Conservation (phyloP, 2,888 invertebrate species). For the Pristionchus arcanus region DNA sequence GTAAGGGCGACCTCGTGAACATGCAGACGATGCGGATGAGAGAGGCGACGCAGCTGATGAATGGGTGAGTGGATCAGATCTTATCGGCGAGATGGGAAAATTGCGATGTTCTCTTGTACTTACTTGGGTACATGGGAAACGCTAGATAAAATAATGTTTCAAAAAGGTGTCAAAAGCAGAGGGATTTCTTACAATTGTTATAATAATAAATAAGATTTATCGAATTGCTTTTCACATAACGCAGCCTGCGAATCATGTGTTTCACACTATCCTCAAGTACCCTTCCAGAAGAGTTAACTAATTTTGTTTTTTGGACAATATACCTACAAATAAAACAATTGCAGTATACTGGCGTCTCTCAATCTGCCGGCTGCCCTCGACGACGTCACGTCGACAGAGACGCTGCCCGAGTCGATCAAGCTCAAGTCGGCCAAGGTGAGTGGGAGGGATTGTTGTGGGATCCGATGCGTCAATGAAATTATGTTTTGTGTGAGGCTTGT, state of each 20-base stretch:
- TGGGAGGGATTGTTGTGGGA: slow-evolving; percentile 73
- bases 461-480: too few relatives aligned
- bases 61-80: too few relatives aligned
- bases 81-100: too few relatives aligned
- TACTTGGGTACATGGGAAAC: too few relatives aligned
- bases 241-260: too few relatives aligned
- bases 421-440: slow-evolving; percentile 89
- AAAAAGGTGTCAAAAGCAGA: not conserved
- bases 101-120: too few relatives aligned
- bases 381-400: slow-evolving; percentile 85
- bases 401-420: slow-evolving; percentile 90
- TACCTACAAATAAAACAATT: not conserved
- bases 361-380: slow-evolving; percentile 98
- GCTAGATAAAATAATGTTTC: not conserved
- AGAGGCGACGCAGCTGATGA: slow-evolving; percentile 93
- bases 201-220: too few relatives aligned
- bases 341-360: slow-evolving; percentile 90
- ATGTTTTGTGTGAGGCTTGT: too few relatives aligned
- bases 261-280: too few relatives aligned
- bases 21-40: slow-evolving; percentile 90
- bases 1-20: slow-evolving; percentile 91
- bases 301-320: not conserved
- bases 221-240: too few relatives aligned
- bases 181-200: too few relatives aligned
- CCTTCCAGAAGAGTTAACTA: too few relatives aligned